Percentiles rank a stretch among this genome's conserved stretches.
phyloP scores from a whole-genome alignment of 1,140 invertebrate genomes.

The Drosophila nigromelanica region DNA sequence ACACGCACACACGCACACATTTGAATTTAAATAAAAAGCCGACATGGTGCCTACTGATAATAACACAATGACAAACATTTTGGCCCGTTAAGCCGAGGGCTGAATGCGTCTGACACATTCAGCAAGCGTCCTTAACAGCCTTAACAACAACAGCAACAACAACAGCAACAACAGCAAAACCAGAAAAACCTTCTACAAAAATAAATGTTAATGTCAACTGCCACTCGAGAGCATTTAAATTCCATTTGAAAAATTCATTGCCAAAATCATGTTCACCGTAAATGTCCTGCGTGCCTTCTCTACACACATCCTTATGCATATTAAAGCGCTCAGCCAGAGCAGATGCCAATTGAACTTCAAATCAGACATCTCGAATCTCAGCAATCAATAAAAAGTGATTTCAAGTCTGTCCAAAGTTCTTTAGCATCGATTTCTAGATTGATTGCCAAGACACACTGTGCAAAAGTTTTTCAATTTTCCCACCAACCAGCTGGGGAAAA shows the following conservation, averaged over 20 bases:
- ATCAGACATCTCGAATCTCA: constrained; percentile 8
- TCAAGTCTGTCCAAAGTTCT: constrained; percentile 5
- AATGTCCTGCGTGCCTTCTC: constrained; percentile 43
- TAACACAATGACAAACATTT: constrained; percentile 49
- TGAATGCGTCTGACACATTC: constrained; percentile 49
- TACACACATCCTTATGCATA: constrained; percentile 26
- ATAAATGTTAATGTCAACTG: constrained; percentile 79
- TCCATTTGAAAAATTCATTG: constrained; percentile 74
- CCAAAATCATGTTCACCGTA: constrained; percentile 64
- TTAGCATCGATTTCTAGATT: constrained; percentile 16
- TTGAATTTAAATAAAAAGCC: constrained; percentile 29
- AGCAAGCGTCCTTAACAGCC: constrained; percentile 24
- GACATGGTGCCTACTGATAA: constrained; percentile 42
- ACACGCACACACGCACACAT: not conserved
- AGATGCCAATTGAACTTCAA: constrained; percentile 19
- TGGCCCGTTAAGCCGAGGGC: constrained; percentile 5
- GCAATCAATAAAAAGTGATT: constrained; percentile 31
- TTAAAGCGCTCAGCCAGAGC: constrained; percentile 16
- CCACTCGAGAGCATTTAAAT: constrained; percentile 77
- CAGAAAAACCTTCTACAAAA: constrained; percentile 7
- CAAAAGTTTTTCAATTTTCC: constrained; percentile 63
- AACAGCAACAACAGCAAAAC: constrained; percentile 1
- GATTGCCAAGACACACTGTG: constrained; percentile 26
- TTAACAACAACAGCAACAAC: constrained; percentile 3
- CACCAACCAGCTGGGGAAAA: constrained; percentile 24